Conservation (phyloP, 1,140 invertebrate species). For the Drosophila azteca region DNA sequence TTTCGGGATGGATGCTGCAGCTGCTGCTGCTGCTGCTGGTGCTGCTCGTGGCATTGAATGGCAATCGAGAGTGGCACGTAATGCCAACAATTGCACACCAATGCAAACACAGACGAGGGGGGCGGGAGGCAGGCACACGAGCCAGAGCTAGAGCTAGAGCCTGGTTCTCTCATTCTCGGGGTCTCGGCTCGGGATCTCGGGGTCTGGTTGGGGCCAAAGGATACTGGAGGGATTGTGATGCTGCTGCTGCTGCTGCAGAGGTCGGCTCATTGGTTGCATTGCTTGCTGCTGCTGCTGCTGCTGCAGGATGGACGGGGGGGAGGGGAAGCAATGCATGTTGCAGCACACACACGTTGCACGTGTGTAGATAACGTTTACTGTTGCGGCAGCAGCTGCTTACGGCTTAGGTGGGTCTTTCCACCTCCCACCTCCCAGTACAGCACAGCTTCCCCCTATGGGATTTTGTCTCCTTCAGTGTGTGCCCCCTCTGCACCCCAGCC, state of each 20-base stretch:
- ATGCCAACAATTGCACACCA: constrained; percentile 79
- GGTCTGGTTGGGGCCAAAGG: not conserved
- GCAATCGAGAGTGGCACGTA: constrained; percentile 81
- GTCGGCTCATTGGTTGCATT: constrained; percentile 67
- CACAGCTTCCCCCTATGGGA: no score
- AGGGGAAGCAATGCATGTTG: constrained; percentile 45
- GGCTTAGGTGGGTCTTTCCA: constrained; percentile 32
- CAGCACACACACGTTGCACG: constrained; percentile 60
- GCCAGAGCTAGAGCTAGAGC: not conserved
- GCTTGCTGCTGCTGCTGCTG: constrained; percentile 18
- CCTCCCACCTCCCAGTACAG: constrained; percentile 10
- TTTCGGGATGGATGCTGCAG: no score
- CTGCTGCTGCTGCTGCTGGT: constrained; percentile 23
- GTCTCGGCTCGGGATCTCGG: constrained; percentile 22
- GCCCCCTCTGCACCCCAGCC: not conserved
- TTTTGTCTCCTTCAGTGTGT: constrained; percentile 1
- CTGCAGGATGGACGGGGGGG: no score
- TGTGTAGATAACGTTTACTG: constrained; percentile 74
- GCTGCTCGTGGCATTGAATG: constrained; percentile 69
- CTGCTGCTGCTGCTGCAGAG: constrained; percentile 9
- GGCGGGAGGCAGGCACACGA: constrained; percentile 10
- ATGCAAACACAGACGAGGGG: constrained; percentile 61
- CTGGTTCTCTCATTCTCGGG: constrained; percentile 1
- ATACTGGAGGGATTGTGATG: no score
- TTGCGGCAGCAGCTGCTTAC: constrained; percentile 46